Base-by-base conservation (phyloP, 92 coral and sea anemone species). In the Parazoanthus atlanticus region DNA sequence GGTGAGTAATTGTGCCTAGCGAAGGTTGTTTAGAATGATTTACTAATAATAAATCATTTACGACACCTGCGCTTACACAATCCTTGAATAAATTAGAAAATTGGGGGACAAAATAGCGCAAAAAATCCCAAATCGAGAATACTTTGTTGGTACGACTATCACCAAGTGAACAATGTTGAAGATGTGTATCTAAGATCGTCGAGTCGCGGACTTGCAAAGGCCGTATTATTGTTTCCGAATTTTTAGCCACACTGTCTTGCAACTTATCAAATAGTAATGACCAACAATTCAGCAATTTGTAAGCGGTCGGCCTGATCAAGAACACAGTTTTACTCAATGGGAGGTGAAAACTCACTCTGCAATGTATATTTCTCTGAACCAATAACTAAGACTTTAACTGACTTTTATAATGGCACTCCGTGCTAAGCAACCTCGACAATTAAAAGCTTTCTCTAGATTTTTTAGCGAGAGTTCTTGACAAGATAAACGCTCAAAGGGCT, bases 231-330 rank as follows among this genome's bases (percentile, higher is more conserved):
- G 94, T 95, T 90, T 82, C 86, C 26, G 78, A 86, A 85, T 79
- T 78, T 77, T 82, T 90, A 67, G 90, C 96, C 98, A 80, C 98
- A 93, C 90, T 80, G 91, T 81, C 88, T 92, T 92, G 90, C 92
- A 86, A 85, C 90, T 88, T 89, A 95, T 95, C 84, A 93, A 95
- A 95, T 93, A 95, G 88, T 95, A 92, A 95, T 95, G 96, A 95
- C 86, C 41, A 72, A 41, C 90, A 86, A 84, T 84, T 86, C 92
- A 67, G 89, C 91, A 91, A 86, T 92, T 93, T 92, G 90, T 82
- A 78, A 81, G 87, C 78, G 88, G 84, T 84, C 61, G 54, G 80
- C 61, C 75, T 72, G 88, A 65, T 64, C 88, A 76, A 86, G 89
- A 85, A 91, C 41, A 49, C 43, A 40, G 79, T 76, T 88, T 61